Base-by-base conservation (phyloP, 2,888 invertebrate genomes). In the Conchocele bisecta region DNA sequence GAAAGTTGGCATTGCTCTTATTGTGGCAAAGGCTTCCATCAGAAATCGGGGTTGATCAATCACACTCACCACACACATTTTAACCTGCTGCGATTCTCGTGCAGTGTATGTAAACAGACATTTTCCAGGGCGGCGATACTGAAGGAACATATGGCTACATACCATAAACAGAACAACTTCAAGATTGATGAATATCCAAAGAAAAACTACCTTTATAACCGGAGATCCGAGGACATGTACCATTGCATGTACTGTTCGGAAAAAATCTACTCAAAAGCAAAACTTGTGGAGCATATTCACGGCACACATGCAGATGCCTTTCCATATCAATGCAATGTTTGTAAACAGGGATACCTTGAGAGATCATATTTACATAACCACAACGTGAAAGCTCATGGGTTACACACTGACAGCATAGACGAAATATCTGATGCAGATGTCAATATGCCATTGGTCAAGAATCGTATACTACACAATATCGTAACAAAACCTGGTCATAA, bases 1-100 rank as follows among this genome's bases (percentile, higher is more conserved):
- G 83, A 83, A 60, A 72, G 64, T 7, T 82, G 69, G 41, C 83
- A 83, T 58, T 83, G 83, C 39, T 81, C 83, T 5, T 83, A 83
- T 51, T 83, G 83, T 54, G 83, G 82, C 9, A 78, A 79, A 56
- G 82, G 82, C 1, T 83, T 82, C 39, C 58, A 41, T 37, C 66
- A 77, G 22, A 80, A 79, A 35, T 53, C 57, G 22, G 63, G 73
- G 4, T 71, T 79, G 79, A 59, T 73, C 17, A 63, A 68, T 33
- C 83, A 82, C 53, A 75, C 81, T 9, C 79, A 75, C 26, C 67
- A 71, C 20, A 53, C 75, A 1, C 83, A 83, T 53, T 77, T 79
- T 44, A 76, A 80, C 28, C 46, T 83, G 11, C 77, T 56, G 56
- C 68, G 80, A n/a, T 82, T 71, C 53, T n/a, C 42, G 15, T 79